Evolutionary conservation across 2,113 vertebrate genomes (phyloP), one percentile per base, ranked within the genome.

Genomic region (Synchiropus splendidus): DNA sequence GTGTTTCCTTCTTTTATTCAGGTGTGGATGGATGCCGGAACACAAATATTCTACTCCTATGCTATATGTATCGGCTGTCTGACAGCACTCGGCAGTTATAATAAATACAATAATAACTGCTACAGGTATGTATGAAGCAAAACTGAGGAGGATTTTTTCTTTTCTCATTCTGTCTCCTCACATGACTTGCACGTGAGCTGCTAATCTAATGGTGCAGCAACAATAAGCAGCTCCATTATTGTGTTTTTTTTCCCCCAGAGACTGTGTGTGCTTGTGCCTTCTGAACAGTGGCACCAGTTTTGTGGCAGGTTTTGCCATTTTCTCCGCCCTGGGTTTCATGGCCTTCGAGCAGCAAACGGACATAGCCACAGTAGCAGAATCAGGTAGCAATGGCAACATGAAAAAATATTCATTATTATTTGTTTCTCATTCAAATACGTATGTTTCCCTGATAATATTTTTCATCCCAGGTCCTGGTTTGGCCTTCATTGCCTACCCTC

Each of bases 241-340:
- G 4, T 27, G 4, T 35, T 46, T 32, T 34, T 46, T 45, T 17
- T 1, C 49, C 60, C 70, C 45, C 58, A 97, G 93, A 78, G 92
- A 94, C 70, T 89, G 89, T 81, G 52, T 94, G 10, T 85, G 90
- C 57, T 84, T 97, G 42, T 95, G 92, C 81, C 85, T 91, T 54
- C 69, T 97, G 66, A 97, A 97, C 74, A 97, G 92, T 31, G 83
- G 82, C 39, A 97, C 94, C 53, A 97, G 94, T 68, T 94, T 97
- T 31, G 54, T 89, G 30, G 90, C 94, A 6, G 94, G 94, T 8
- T 94, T 97, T 79, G 91, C 92, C 48, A 92, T 97, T 52, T 95
- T 97, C 79, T 94, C 92, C 16, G 89, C 84, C 39, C 80, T 95
- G 58, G 86, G 86, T 48, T 95, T 94, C 69, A 94, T 95, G 91